These are phyloP conservation scores for Labeo calbasu DNA, from an alignment of 2,797 vertebrate genomes.

Conservation along the genomic window DNA sequence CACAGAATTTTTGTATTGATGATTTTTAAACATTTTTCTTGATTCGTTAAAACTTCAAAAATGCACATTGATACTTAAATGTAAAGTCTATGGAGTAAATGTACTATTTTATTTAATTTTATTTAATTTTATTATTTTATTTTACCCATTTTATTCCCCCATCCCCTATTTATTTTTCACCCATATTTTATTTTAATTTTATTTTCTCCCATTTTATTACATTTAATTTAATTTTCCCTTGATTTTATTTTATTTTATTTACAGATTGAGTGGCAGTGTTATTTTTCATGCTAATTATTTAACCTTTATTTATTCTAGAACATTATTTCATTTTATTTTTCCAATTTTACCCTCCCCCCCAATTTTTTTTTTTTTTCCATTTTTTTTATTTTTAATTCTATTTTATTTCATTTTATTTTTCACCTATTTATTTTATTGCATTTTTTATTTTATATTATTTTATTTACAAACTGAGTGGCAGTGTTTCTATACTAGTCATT, in stretches of 20 bases:
- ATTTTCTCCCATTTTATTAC: neutral
- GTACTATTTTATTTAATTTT: too few species aligned
- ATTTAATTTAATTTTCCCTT: neutral
- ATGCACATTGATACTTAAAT: too few species aligned
- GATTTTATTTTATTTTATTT: neutral
- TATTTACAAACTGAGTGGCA: neutral
- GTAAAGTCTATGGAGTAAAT: neutral
- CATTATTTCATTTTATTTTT: neutral
- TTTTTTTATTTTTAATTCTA: too few species aligned
- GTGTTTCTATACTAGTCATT: neutral
- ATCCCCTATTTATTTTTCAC: neutral
- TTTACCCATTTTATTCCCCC: neutral
- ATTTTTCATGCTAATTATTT: neutral
- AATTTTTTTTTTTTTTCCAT: neutral
- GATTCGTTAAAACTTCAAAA: too few species aligned
- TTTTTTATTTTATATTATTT: neutral
- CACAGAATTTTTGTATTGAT: neutral
- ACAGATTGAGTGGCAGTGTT: neutral
- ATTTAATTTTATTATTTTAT: neutral
- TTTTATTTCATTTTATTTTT: too few species aligned
- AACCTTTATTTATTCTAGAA: neutral
- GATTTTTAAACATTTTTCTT: too few species aligned
- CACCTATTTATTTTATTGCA: too few species aligned
- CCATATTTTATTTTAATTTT: neutral
- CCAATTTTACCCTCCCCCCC: neutral